phyloP scores from a whole-genome alignment of 2,888 invertebrate genomes.

The Lochmaea capreae region DNA sequence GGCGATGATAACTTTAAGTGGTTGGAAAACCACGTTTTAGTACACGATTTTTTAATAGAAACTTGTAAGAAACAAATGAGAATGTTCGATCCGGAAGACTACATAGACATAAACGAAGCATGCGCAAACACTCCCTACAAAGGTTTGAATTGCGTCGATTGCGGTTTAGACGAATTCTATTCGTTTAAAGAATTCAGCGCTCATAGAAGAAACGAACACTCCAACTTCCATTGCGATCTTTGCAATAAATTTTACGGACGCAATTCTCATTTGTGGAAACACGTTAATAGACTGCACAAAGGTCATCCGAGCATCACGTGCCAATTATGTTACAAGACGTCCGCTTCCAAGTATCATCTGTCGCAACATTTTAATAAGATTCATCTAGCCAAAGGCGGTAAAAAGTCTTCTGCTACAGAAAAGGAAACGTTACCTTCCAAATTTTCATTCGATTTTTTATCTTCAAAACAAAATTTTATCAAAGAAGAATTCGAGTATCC shows the following conservation, averaged over 20 bases:
- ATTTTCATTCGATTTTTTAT: conserved; percentile 60
- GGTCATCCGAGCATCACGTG: conserved; percentile 73
- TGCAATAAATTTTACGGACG: conserved; percentile 73
- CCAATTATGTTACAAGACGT: conserved; percentile 70
- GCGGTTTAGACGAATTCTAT: conserved; percentile 60
- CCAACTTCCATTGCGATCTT: conserved; percentile 71
- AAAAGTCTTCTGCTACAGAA: conserved; percentile 14
- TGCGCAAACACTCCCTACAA: conserved; percentile 46
- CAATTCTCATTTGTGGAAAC: conserved; percentile 73
- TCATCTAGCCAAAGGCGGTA: conserved; percentile 59
- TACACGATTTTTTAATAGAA: conserved; percentile 68
- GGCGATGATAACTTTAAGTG: conserved; percentile 70
- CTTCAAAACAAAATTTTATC: conserved; percentile 61
- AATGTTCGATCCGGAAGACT: conserved; percentile 67
- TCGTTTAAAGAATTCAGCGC: conserved; percentile 68
- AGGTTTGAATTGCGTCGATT: conserved; percentile 56
- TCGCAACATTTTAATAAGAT: conserved; percentile 70
- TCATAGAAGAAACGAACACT: conserved; percentile 68
- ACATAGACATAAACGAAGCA: conserved; percentile 64
- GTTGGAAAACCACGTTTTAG: conserved; percentile 67
- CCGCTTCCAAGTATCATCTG: conserved; percentile 70
- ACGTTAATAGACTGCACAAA: conserved; percentile 71
- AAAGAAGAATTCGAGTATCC: conserved; percentile 56
- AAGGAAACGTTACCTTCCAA: conserved; percentile 48
- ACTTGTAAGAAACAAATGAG: conserved; percentile 59